These are phyloP conservation scores for Chloroclystis v-ata DNA, from an alignment of 2,888 invertebrate genomes.

Conservation along the genomic window DNA sequence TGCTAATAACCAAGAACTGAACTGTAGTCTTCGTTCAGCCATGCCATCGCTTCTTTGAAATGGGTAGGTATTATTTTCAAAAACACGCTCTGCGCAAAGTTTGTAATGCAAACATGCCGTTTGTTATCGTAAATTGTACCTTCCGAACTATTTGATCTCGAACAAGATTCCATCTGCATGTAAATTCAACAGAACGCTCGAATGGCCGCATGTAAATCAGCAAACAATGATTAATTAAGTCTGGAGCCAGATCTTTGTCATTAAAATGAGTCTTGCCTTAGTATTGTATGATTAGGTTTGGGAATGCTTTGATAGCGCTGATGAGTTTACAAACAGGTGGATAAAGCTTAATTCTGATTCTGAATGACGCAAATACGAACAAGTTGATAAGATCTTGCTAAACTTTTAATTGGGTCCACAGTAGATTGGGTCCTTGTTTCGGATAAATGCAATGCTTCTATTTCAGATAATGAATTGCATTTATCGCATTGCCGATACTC, in stretches of 20 bases:
- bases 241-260: conserved; percentile 65
- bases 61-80: no score
- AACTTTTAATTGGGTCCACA: no score
- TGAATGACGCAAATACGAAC: no score
- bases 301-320: conserved; percentile 3
- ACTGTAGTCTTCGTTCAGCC: no score
- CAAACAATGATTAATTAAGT: conserved; percentile 74
- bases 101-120: no score
- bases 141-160: conserved; percentile 3
- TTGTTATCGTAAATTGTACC: conserved; percentile 3
- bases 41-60: no score
- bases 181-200: conserved; percentile 59
- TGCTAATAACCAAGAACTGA: no score
- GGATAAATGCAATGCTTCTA: no score
- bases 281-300: conserved; percentile 16
- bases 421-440: no score
- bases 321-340: conserved; percentile 1
- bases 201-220: conserved; percentile 63
- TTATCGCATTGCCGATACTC: no score
- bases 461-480: no score
- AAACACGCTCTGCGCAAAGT: neutral
- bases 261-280: conserved; percentile 59
- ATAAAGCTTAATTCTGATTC: neutral
- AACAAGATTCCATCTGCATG: conserved; percentile 59
- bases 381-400: no score